Evolutionary conservation across 2,113 vertebrate genomes (phyloP).

Genomic region (Rhinolophus sinicus): DNA sequence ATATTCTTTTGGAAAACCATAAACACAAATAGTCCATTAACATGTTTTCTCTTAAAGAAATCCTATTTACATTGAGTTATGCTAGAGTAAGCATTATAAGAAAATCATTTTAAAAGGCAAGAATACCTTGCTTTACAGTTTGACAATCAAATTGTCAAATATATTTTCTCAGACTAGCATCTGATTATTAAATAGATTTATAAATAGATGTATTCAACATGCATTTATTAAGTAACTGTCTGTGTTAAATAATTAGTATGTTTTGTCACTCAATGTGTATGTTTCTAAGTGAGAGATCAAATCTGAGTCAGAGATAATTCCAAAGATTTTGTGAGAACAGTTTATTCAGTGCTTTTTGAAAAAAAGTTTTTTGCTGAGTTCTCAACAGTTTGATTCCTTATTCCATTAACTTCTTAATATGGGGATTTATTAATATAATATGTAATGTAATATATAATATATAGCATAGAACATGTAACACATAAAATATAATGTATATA

Average conservation of each 20-base stretch:
- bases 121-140: neutral
- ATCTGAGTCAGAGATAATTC: neutral
- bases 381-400: neutral
- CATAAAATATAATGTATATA: neutral
- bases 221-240: neutral
- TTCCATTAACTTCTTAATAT: neutral
- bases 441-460: neutral
- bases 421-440: neutral
- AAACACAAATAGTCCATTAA: neutral
- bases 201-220: neutral
- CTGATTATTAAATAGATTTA: neutral
- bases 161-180: neutral
- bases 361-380: neutral
- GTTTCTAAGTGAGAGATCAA: neutral
- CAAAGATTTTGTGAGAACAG: neutral
- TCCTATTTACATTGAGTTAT: neutral
- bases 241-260: neutral
- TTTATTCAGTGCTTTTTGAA: neutral
- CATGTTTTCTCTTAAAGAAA: neutral
- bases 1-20: neutral
- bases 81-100: neutral
- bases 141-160: neutral
- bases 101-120: neutral
- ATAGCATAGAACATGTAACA: no score
- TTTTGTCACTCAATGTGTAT: neutral